Conservation (phyloP, 2,797 vertebrate species). For the Cercopithecus hamlyni region DNA sequence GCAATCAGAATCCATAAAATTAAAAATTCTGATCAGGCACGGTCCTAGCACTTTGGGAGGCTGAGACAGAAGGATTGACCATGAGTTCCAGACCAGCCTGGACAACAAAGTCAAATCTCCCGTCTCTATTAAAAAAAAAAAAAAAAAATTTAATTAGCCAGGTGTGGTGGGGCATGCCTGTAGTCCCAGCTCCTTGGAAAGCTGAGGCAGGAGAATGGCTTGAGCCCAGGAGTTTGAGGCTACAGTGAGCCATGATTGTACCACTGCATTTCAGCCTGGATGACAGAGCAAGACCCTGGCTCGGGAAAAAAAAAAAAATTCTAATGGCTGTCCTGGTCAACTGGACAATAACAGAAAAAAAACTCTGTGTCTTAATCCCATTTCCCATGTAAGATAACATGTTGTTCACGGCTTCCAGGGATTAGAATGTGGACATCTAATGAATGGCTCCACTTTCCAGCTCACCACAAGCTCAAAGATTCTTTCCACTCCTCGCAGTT, state of each 20-base stretch:
- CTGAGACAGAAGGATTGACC: background rate
- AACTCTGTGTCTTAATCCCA: background rate
- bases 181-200: background rate
- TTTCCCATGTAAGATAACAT: background rate
- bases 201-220: background rate
- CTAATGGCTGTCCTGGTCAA: background rate
- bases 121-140: background rate
- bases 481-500: background rate
- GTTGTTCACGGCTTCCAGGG: background rate
- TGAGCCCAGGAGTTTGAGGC: background rate
- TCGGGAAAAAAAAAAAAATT: background rate
- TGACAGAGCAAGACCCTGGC: background rate
- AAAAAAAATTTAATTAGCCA: background rate
- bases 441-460: background rate
- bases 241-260: background rate
- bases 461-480: rapidly evolving
- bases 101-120: background rate
- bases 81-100: background rate
- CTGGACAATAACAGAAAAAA: background rate
- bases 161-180: background rate
- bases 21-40: background rate
- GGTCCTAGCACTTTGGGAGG: background rate
- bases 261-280: background rate
- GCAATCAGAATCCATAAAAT: background rate
- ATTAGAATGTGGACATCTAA: rapidly evolving